These are phyloP conservation scores for Phrynosoma blainvillii DNA, from an alignment of 2,113 vertebrate species.

Conservation along the genomic window DNA sequence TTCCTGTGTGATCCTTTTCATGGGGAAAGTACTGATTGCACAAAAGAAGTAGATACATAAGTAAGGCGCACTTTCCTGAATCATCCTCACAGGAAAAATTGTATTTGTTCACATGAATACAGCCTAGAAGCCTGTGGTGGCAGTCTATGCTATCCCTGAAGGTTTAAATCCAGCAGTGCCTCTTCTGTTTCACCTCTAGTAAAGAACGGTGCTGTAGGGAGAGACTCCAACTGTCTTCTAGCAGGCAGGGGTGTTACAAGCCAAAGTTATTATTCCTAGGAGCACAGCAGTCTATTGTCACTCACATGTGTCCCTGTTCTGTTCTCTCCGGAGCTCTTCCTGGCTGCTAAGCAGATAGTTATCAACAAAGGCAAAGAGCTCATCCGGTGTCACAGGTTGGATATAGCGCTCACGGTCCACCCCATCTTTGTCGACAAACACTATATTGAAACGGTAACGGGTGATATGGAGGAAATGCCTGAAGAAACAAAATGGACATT, in stretches of 20 bases:
- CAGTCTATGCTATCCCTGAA: background rate
- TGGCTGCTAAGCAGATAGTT: slow-evolving; percentile 85
- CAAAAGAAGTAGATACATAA: background rate
- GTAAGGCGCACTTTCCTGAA: background rate
- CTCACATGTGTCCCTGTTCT: slow-evolving; percentile 83
- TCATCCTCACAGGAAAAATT: background rate
- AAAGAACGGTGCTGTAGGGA: slow-evolving; percentile 39
- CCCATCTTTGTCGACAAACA: slow-evolving; percentile 89
- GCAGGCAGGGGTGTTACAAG: background rate
- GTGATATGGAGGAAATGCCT: slow-evolving; percentile 89
- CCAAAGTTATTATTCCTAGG: background rate
- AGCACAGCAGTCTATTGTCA: slow-evolving; percentile 68
- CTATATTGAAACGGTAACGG: slow-evolving; percentile 87
- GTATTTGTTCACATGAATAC: no score
- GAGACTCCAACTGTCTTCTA: background rate
- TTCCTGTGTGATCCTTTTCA: background rate
- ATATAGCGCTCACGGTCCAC: slow-evolving; percentile 90
- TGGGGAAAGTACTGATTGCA: background rate
- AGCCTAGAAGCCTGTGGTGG: background rate
- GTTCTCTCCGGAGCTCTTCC: slow-evolving; percentile 76
- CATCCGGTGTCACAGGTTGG: slow-evolving; percentile 80
- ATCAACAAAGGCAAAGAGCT: slow-evolving; percentile 91
- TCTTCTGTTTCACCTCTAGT: slow-evolving; percentile 23
- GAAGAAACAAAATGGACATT: slow-evolving; percentile 8
- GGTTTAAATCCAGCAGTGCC: slow-evolving; percentile 4